Base-by-base conservation (phyloP, 2,888 invertebrate genomes). In the Andrena flavipes region DNA sequence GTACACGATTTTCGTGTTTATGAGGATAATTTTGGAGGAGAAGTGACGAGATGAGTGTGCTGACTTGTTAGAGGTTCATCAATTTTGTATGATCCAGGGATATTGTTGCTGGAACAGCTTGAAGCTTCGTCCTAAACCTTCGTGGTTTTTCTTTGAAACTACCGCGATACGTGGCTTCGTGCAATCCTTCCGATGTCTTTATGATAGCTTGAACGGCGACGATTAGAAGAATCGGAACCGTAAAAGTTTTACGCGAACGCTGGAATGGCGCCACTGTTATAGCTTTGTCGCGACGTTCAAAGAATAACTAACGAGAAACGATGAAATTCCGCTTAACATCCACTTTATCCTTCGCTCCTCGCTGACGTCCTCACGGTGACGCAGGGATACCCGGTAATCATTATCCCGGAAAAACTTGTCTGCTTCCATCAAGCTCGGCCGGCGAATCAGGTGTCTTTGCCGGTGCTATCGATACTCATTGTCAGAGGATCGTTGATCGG, bases 381-480 rank as follows among this genome's bases (percentile, higher is more conserved):
- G 20, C 20, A 23, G 49, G 20, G 48, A 70, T 67, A 33, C 42
- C 64, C 59, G 3, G 8, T 56, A 42, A 78, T 68, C 59, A 65
- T 67, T 64, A 60, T 69, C 67, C n/a, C 48, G 68, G 59, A 65
- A 79, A 78, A 70, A 68, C 71, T 49, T 56, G 69, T 69, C 56
- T 49, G 62, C 63, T 85, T 56, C 67, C 62, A 33, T 72, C 63
- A 51, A 56, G 35, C 30, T 60, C 63, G 7, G 16, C 51, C 16
- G 51, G 70, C 49, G 65, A 75, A 75, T 80, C 64, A 56, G 64
- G 76, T 68, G 69, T 64, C 33, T 70, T 23, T 13, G 67, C 49
- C 70, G 60, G 60, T n/a, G 68, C 49, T 77, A 85, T 72, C 77
- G 63, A 68, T 74, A 76, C 84, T 77, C 79, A 63, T 71, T n/a